These are phyloP conservation scores for Pyxicephalus adspersus DNA, from an alignment of 2,113 vertebrate genomes.

Conservation along the genomic window DNA sequence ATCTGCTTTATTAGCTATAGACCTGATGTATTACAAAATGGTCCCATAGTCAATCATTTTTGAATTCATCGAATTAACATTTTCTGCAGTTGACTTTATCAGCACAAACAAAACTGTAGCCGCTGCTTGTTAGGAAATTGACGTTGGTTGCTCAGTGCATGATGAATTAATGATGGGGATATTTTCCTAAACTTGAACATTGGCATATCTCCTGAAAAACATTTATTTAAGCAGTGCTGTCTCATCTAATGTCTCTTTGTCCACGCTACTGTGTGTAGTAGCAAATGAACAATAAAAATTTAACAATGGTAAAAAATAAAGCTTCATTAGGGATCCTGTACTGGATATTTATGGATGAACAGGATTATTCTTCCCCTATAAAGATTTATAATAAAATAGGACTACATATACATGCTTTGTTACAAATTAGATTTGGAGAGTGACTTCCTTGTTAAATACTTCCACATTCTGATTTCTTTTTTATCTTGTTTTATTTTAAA, in stretches of 20 bases:
- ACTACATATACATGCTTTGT: background rate
- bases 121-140: background rate
- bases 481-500: background rate
- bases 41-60: too few relatives aligned
- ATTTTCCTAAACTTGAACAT: conserved; percentile 33
- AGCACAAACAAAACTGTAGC: background rate
- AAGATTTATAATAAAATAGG: background rate
- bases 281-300: conserved; percentile 23
- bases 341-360: background rate
- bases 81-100: background rate
- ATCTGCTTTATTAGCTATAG: too few relatives aligned
- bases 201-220: background rate
- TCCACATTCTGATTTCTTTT: conserved; percentile 23
- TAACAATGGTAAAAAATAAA: background rate
- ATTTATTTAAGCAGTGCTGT: conserved; percentile 50
- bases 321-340: conserved; percentile 9
- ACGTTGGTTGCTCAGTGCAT: background rate
- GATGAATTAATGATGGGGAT: background rate
- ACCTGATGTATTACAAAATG: too few relatives aligned
- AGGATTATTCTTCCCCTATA: background rate
- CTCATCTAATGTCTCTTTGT: conserved; percentile 53
- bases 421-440: conserved; percentile 5
- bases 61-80: too few relatives aligned
- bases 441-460: conserved; percentile 41
- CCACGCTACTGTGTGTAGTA: conserved; percentile 46